Percentiles rank a stretch among this genome's conserved stretches.
Evolutionary conservation across 1,140 invertebrate species (phyloP).

Genomic region (Steinernema feltiae): DNA sequence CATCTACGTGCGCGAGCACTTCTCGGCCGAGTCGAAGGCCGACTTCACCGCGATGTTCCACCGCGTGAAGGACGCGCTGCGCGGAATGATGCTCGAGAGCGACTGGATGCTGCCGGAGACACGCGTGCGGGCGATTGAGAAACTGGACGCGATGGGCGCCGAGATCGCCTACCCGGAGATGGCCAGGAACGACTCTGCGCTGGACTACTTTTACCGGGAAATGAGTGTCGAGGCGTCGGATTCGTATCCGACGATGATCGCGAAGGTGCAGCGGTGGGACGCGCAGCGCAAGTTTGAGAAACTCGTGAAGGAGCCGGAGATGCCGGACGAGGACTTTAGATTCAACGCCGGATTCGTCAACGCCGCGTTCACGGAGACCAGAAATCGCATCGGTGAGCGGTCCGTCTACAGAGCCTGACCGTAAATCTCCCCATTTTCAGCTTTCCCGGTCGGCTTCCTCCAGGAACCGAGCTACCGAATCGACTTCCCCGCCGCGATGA

Average conservation of each 20-base stretch:
- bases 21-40: slow-evolving; percentile 61
- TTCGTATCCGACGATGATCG: slow-evolving; percentile 60
- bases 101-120: slow-evolving; percentile 84
- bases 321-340: slow-evolving; percentile 63
- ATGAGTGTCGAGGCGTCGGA: slow-evolving; percentile 39
- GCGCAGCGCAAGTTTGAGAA: slow-evolving; percentile 61
- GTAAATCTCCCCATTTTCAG: not conserved
- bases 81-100: slow-evolving; percentile 73
- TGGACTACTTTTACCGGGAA: slow-evolving; percentile 61
- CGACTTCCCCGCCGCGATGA: slow-evolving; percentile 61
- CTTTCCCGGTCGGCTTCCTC: slow-evolving; percentile 65
- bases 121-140: slow-evolving; percentile 69
- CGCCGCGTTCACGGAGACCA: slow-evolving; percentile 65
- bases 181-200: slow-evolving; percentile 62
- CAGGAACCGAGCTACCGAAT: slow-evolving; percentile 65
- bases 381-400: slow-evolving; percentile 66
- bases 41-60: slow-evolving; percentile 68
- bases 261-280: slow-evolving; percentile 60
- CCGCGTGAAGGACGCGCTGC: slow-evolving; percentile 75
- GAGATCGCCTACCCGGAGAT: slow-evolving; percentile 64
- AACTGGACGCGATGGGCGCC: slow-evolving; percentile 60
- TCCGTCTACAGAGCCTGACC: no score
- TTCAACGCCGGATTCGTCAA: slow-evolving; percentile 63
- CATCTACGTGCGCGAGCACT: slow-evolving; percentile 61
- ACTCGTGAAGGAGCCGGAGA: slow-evolving; percentile 59